phyloP scores from a whole-genome alignment of 2,888 invertebrate genomes.

The Quadroppia sp. region DNA sequence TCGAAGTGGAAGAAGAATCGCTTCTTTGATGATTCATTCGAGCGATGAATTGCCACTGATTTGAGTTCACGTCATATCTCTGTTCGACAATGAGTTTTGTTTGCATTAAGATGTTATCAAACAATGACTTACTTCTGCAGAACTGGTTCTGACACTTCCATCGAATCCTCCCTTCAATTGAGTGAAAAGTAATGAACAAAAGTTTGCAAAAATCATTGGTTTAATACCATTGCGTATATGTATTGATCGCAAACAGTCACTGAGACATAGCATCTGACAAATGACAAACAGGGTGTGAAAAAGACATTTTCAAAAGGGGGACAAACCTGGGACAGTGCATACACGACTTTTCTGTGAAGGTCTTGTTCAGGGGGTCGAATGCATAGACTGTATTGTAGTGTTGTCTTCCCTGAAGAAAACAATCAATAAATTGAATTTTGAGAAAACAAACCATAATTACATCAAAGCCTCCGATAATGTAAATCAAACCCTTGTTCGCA shows the following conservation, averaged over 20 bases:
- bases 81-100: not conserved
- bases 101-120: not conserved
- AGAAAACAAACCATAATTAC: constrained; percentile 43
- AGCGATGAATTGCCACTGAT: constrained; percentile 53
- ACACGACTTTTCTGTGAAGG: constrained; percentile 55
- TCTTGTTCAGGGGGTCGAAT: constrained; percentile 51
- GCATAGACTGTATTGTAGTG: constrained; percentile 54
- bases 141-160: constrained; percentile 52
- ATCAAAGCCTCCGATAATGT: constrained; percentile 56
- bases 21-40: constrained; percentile 64
- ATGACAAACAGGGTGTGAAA: not conserved
- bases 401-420: constrained; percentile 48
- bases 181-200: not conserved
- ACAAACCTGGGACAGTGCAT: constrained; percentile 54
- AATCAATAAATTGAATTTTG: not conserved
- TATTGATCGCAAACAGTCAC: constrained; percentile 54
- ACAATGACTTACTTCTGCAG: constrained; percentile 50
- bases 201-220: not conserved
- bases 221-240: constrained; percentile 52
- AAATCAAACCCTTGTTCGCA: constrained; percentile 52
- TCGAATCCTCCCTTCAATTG: constrained; percentile 52
- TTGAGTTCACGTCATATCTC: constrained; percentile 50
- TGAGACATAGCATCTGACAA: constrained; percentile 61
- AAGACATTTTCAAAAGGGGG: not conserved
- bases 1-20: constrained; percentile 67